Evolutionary conservation across 2,113 vertebrate genomes (phyloP).

Genomic region (Tetraodon nigroviridis): DNA sequence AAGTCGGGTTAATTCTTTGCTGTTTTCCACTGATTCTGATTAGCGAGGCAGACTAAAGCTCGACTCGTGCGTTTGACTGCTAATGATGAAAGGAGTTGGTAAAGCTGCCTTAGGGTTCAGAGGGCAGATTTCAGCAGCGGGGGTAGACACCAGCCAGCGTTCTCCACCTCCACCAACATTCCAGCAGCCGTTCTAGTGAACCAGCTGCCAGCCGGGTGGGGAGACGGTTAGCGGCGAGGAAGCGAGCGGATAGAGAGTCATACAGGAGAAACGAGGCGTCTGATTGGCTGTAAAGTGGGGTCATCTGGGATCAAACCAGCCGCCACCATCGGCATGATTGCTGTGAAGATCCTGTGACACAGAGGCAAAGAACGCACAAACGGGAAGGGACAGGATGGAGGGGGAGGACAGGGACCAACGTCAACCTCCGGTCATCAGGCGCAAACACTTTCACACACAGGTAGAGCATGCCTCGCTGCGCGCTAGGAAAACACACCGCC

Average conservation of each 20-base stretch:
- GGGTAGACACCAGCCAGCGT: constrained; percentile 33
- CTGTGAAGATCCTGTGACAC: constrained; percentile 96
- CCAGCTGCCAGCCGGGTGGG: no score
- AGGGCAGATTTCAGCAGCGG: neutral
- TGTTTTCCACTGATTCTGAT: neutral
- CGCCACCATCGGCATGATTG: constrained; percentile 98
- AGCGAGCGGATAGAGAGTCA: constrained; percentile 62
- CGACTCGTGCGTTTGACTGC: no score
- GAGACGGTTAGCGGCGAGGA: constrained; percentile 43
- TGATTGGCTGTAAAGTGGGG: constrained; percentile 96
- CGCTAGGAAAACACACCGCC: no score
- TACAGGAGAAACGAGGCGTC: constrained; percentile 93
- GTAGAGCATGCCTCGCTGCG: no score
- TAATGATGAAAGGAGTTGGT: neutral
- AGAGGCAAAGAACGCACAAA: constrained; percentile 54
- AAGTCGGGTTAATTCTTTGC: neutral
- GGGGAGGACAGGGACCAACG: neutral
- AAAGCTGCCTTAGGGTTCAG: neutral
- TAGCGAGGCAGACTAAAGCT: neutral
- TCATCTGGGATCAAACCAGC: constrained; percentile 96
- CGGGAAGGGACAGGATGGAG: constrained; percentile 16
- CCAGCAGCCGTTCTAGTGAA: constrained; percentile 22
- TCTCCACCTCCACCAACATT: constrained; percentile 38
- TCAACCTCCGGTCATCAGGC: constrained; percentile 29
- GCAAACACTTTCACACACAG: no score